A percentile compares a stretch with the other conserved stretches of the same genome.
Conservation (phyloP, 2,797 vertebrate genomes). For the Triplophysa bombifrons region DNA sequence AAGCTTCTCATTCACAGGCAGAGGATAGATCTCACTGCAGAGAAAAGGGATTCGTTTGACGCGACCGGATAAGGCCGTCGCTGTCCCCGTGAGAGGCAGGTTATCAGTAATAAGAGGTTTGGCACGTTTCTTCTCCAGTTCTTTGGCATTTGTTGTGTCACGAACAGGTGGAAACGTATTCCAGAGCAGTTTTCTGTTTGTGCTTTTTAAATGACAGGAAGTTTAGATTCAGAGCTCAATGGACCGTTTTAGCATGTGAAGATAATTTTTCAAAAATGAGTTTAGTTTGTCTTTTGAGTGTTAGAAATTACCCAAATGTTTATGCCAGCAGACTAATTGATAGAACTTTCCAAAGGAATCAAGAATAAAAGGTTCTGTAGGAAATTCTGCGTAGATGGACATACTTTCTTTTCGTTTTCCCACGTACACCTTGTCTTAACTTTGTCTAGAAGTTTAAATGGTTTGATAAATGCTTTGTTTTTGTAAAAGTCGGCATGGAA, state of each 20-base stretch:
- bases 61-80: conserved; percentile 64
- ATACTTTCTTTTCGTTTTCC: neutral
- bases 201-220: conserved; percentile 28
- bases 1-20: conserved; percentile 36
- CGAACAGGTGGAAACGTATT: conserved; percentile 49
- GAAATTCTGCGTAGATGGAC: conserved; percentile 12
- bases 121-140: conserved; percentile 52
- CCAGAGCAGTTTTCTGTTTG: conserved; percentile 40
- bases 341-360: neutral
- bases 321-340: neutral
- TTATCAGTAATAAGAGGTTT: conserved; percentile 54
- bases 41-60: conserved; percentile 60
- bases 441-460: neutral
- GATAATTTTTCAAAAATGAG: conserved; percentile 37
- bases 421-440: conserved; percentile 1
- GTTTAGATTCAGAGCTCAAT: conserved; percentile 33
- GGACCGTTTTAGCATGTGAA: conserved; percentile 37
- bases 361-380: neutral
- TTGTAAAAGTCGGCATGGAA: neutral
- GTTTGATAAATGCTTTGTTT: conserved; percentile 14
- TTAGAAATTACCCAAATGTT: conserved; percentile 32
- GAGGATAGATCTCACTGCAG: conserved; percentile 23
- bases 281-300: conserved; percentile 23
- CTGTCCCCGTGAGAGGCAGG: conserved; percentile 56
- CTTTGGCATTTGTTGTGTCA: conserved; percentile 45